A percentile compares a stretch with the other conserved stretches of the same genome.
phyloP scores from a whole-genome alignment of 2,797 vertebrate species.

The Premnoplex brunnescens region DNA sequence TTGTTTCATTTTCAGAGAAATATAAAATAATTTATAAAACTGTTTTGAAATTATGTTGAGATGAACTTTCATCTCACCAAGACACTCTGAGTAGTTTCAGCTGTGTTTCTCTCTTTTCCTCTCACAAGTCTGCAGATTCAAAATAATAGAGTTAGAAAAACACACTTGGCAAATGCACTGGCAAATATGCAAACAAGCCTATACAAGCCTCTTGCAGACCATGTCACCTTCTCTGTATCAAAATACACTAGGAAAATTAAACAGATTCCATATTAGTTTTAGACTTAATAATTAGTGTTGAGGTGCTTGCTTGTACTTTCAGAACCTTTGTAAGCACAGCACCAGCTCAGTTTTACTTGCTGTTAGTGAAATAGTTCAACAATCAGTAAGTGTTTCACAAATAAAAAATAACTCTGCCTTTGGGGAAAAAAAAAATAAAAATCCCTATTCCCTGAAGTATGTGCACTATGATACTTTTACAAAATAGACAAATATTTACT shows the following conservation, averaged over 20 bases:
- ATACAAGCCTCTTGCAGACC: not conserved
- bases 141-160: not conserved
- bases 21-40: not conserved
- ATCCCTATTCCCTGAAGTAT: not conserved
- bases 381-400: not conserved
- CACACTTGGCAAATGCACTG: not conserved
- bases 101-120: not conserved
- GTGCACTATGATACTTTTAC: not conserved
- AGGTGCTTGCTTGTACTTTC: not conserved
- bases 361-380: not conserved
- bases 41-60: not conserved
- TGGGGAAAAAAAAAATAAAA: not conserved
- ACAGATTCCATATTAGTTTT: not conserved
- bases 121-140: not conserved
- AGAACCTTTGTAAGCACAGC: not conserved
- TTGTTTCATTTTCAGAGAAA: conserved; percentile 4
- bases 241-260: not conserved
- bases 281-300: not conserved
- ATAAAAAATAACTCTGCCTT: not conserved
- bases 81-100: not conserved
- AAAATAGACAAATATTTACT: conserved; percentile 39
- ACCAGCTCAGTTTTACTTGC: not conserved
- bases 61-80: not conserved
- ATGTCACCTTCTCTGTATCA: not conserved
- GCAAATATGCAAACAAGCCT: not conserved